Percentiles rank a stretch among this genome's conserved stretches.
Conservation (phyloP, 2,888 invertebrate genomes). For the Dryomyza anilis region DNA sequence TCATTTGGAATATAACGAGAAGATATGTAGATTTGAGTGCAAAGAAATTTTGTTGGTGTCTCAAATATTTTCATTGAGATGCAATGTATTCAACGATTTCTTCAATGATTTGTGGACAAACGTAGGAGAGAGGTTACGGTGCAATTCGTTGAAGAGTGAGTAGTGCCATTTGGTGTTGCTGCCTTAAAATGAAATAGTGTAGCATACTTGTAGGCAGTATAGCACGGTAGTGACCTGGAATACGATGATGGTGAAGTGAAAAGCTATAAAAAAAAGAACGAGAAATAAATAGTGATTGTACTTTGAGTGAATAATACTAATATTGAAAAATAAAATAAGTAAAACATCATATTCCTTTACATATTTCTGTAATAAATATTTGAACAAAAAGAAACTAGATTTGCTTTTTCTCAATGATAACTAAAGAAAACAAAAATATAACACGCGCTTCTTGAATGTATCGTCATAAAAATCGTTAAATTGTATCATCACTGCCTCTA, state of each 20-base stretch:
- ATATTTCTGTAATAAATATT: neutral
- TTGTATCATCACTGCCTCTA: conserved; percentile 8
- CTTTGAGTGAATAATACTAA: neutral
- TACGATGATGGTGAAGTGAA: no score
- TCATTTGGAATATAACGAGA: neutral
- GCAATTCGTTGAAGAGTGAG: conserved; percentile 28
- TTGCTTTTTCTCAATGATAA: neutral
- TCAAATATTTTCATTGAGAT: conserved; percentile 40
- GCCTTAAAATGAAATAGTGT: conserved; percentile 23
- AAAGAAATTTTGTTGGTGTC: conserved; percentile 35
- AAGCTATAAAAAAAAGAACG: conserved; percentile 9
- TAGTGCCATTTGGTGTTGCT: conserved; percentile 30
- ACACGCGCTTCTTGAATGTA: no score
- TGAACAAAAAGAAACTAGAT: neutral
- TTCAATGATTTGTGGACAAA: conserved; percentile 28
- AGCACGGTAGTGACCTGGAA: conserved; percentile 28
- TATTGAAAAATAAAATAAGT: neutral
- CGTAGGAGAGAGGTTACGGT: conserved; percentile 5
- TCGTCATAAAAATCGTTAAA: no score
- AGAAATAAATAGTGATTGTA: conserved; percentile 6
- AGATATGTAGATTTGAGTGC: conserved; percentile 1
- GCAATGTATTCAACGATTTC: conserved; percentile 25
- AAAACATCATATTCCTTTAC: neutral
- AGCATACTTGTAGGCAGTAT: conserved; percentile 40
- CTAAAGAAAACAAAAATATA: neutral